Evolutionary conservation across 2,113 vertebrate species (phyloP).

Genomic region (Felis catus): F.catus_Fca126_mat1.0 CM031424.1:26678001-26678500

Average conservation of each 20-base stretch:
- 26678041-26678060: neutral
- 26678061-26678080: neutral
- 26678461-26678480: too few relatives aligned
- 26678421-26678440: too few relatives aligned
- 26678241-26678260: neutral
- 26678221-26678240: constrained; percentile 56
- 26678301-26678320: too few relatives aligned
- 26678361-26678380: too few relatives aligned
- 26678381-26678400: too few relatives aligned
- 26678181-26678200: neutral
- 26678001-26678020: neutral
- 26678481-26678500: neutral
- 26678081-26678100: neutral
- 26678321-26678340: too few relatives aligned
- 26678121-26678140: neutral
- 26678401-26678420: too few relatives aligned
- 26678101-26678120: constrained; percentile 31
- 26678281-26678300: neutral
- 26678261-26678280: neutral
- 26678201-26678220: constrained; percentile 69
- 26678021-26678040: neutral
- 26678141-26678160: constrained; percentile 34
- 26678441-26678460: too few relatives aligned
- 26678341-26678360: too few relatives aligned
- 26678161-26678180: constrained; percentile 66